Conservation (phyloP, 2,113 vertebrate species). For the Eulemur macaco region DNA sequence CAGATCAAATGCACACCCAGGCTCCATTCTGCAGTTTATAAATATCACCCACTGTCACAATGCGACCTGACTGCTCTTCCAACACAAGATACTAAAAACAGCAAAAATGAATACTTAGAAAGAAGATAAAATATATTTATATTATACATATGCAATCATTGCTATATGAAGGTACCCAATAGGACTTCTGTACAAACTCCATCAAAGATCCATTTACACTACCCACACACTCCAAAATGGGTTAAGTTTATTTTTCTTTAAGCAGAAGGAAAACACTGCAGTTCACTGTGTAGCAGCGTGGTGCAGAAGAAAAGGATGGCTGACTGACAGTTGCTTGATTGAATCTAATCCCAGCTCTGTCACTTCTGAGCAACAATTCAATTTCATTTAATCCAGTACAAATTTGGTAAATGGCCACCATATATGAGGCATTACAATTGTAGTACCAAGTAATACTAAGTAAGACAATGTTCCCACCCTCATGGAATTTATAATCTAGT, state of each 20-base stretch:
- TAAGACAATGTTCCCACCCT: not conserved
- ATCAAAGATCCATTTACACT: not conserved
- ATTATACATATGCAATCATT: not conserved
- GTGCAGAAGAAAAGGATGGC: not conserved
- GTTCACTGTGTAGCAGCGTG: fast-evolving
- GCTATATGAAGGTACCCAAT: not conserved
- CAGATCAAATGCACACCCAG: not conserved
- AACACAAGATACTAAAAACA: not conserved
- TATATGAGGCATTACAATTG: not conserved
- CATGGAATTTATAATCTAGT: not conserved
- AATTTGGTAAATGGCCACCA: not conserved
- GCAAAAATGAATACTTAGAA: not conserved
- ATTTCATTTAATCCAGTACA: not conserved
- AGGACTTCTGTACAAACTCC: not conserved
- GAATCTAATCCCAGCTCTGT: slow-evolving; percentile 3
- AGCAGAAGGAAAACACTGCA: not conserved
- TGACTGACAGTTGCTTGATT: not conserved
- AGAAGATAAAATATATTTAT: not conserved
- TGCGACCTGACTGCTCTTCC: not conserved
- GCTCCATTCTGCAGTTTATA: not conserved
- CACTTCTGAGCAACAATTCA: not conserved
- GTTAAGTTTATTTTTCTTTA: not conserved
- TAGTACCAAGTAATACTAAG: not conserved
- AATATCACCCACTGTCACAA: not conserved
- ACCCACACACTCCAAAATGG: not conserved